Evolutionary conservation across 2,888 invertebrate genomes (phyloP).

Genomic region (Camptogramma bilineatum): DNA sequence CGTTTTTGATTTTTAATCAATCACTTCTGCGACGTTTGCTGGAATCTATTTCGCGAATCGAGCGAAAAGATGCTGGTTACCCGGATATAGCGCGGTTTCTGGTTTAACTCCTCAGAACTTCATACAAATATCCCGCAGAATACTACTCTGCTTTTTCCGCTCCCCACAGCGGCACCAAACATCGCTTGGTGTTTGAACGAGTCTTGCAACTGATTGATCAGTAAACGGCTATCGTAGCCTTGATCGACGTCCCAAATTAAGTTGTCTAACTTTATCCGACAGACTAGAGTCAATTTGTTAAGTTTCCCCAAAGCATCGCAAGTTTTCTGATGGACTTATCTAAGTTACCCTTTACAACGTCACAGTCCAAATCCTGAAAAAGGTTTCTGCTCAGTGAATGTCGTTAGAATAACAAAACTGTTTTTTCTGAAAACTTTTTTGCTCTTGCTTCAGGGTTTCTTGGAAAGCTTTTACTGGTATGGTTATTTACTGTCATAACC

Average conservation of each 20-base stretch:
- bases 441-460: slow-evolving; percentile 13
- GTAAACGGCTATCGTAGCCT: slow-evolving; percentile 22
- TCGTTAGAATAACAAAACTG: slow-evolving; percentile 37
- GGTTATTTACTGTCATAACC: slow-evolving; percentile 4
- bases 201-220: not conserved
- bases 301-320: slow-evolving; percentile 39
- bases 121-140: too few relatives aligned
- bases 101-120: too few relatives aligned
- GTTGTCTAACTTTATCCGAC: slow-evolving; percentile 24
- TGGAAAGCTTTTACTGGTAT: slow-evolving; percentile 23
- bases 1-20: too few relatives aligned
- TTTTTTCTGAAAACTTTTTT: slow-evolving; percentile 34
- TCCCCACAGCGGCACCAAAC: too few relatives aligned
- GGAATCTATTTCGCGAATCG: too few relatives aligned
- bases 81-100: too few relatives aligned
- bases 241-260: slow-evolving; percentile 26
- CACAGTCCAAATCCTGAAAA: slow-evolving; percentile 54
- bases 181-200: too few relatives aligned
- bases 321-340: slow-evolving; percentile 50
- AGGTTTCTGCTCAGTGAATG: slow-evolving; percentile 42
- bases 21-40: too few relatives aligned
- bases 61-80: too few relatives aligned
- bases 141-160: too few relatives aligned
- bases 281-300: slow-evolving; percentile 29
- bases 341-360: slow-evolving; percentile 48